These are phyloP conservation scores for Nycticryphes semicollaris DNA, from an alignment of 2,113 vertebrate genomes.

Conservation along the genomic window DNA sequence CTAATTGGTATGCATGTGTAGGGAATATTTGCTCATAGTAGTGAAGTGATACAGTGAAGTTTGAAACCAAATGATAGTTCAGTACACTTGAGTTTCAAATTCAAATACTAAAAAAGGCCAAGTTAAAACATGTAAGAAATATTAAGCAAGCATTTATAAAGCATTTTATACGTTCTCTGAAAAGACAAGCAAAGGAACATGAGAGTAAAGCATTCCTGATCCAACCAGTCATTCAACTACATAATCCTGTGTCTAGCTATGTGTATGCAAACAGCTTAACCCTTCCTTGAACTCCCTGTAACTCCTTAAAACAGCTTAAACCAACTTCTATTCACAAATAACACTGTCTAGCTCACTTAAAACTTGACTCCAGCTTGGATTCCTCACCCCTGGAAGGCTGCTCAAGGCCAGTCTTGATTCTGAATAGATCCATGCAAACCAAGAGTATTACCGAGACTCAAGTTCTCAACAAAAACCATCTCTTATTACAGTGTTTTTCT, in stretches of 20 bases:
- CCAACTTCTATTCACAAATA: background rate
- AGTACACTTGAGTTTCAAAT: background rate
- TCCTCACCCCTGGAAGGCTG: background rate
- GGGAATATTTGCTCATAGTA: background rate
- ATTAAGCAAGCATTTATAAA: background rate
- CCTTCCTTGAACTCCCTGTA: background rate
- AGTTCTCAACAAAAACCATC: background rate
- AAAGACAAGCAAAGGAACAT: background rate
- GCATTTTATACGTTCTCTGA: background rate
- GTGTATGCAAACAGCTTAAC: background rate
- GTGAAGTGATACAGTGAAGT: background rate
- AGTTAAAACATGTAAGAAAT: background rate
- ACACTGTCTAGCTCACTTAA: background rate
- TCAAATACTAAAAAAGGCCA: background rate
- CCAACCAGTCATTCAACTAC: conserved; percentile 2
- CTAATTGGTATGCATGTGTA: conserved; percentile 20
- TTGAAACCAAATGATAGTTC: conserved; percentile 2
- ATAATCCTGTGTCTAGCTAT: background rate
- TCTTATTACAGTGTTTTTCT: background rate
- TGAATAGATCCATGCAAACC: background rate
- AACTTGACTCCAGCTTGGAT: background rate
- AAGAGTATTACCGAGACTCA: background rate
- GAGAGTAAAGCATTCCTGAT: background rate
- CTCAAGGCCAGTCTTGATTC: background rate
- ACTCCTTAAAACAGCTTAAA: background rate